These are phyloP conservation scores for Archegozetes longisetosus DNA, from an alignment of 1,140 invertebrate species.

Conservation along the genomic window DNA sequence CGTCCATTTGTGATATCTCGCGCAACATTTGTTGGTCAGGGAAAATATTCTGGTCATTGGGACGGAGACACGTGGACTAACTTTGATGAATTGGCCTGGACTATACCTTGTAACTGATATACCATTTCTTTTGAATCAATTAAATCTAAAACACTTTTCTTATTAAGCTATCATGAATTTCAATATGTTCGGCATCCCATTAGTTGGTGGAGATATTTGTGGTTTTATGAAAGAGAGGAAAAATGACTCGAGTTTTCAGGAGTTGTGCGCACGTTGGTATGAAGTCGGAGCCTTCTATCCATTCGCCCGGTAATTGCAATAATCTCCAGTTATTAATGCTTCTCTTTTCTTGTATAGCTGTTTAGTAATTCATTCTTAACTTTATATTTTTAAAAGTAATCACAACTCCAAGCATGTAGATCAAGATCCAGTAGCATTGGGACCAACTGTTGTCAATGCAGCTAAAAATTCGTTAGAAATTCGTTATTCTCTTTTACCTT, in stretches of 20 bases:
- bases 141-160: no score
- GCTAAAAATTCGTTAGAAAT: conserved; percentile 42
- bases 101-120: conserved; percentile 31
- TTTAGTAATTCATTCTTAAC: background rate
- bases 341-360: background rate
- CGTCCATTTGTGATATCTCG: conserved; percentile 33
- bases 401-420: conserved; percentile 55
- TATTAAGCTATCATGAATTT: conserved; percentile 44
- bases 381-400: conserved; percentile 39
- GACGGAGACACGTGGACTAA: conserved; percentile 34
- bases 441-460: conserved; percentile 44
- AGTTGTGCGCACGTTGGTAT: conserved; percentile 60
- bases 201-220: conserved; percentile 31
- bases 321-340: background rate
- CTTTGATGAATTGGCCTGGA: conserved; percentile 33
- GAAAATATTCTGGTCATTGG: conserved; percentile 40
- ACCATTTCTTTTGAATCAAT: conserved; percentile 30
- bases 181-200: conserved; percentile 54
- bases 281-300: conserved; percentile 41
- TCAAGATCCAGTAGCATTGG: conserved; percentile 34
- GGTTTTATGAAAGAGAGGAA: conserved; percentile 23
- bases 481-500: conserved; percentile 58
- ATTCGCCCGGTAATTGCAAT: conserved; percentile 39
- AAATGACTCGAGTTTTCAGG: conserved; percentile 26
- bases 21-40: conserved; percentile 38